These are phyloP conservation scores for Ferdinandea cuprea DNA, from an alignment of 2,888 invertebrate genomes.

Conservation along the genomic window DNA sequence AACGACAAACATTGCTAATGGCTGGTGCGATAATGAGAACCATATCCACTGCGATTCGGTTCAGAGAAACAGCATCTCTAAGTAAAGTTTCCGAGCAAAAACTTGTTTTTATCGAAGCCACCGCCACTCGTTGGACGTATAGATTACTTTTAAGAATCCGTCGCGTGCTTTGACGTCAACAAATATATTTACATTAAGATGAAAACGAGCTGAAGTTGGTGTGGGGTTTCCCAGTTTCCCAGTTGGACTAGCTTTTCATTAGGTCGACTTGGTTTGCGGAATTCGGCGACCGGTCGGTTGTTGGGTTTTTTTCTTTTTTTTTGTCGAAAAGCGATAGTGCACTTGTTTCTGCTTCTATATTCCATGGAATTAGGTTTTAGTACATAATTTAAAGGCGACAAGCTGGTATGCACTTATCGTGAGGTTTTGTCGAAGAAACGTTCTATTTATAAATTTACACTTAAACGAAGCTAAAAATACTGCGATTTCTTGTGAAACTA, in stretches of 20 bases:
- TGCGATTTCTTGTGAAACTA: constrained; percentile 1
- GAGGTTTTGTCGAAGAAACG: background rate
- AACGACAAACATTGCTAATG: constrained; percentile 22
- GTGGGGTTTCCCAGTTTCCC: constrained; percentile 45
- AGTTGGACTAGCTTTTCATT: constrained; percentile 23
- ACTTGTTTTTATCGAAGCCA: background rate
- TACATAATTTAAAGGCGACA: too few relatives aligned
- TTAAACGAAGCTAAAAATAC: constrained; percentile 11
- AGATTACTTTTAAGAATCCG: constrained; percentile 6
- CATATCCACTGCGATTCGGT: background rate
- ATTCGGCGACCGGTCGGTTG: background rate
- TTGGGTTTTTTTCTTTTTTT: constrained; percentile 28
- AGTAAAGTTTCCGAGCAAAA: constrained; percentile 31
- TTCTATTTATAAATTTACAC: constrained; percentile 2
- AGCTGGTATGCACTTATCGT: too few relatives aligned
- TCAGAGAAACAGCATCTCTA: background rate
- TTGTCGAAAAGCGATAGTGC: background rate
- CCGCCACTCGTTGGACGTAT: background rate
- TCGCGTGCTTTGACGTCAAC: constrained; percentile 21
- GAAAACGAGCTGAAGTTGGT: background rate
- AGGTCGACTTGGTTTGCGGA: constrained; percentile 4
- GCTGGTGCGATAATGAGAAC: constrained; percentile 1
- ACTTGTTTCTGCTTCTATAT: background rate
- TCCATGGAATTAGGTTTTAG: too few relatives aligned
- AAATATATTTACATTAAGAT: background rate